Conservation (phyloP, 2,888 invertebrate genomes). For the Gastrophysa polygoni region DNA sequence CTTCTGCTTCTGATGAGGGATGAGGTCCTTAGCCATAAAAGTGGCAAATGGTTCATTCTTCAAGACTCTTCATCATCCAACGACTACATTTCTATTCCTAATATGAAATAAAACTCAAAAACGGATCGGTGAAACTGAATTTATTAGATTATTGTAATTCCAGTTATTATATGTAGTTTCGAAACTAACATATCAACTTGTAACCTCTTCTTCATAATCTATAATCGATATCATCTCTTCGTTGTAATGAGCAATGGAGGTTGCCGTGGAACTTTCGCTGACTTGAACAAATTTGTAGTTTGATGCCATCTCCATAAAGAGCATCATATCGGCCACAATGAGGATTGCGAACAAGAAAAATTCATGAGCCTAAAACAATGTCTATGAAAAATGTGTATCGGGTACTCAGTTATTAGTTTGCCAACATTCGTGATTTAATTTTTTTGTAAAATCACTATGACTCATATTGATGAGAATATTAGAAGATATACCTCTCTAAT, state of each 20-base stretch:
- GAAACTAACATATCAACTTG: neutral
- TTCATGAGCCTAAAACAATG: conserved; percentile 67
- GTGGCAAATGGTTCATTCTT: no score
- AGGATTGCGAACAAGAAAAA: conserved; percentile 76
- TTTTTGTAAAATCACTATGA: no score
- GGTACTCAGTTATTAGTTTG: no score
- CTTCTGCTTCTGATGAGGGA: no score
- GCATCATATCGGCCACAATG: conserved; percentile 70
- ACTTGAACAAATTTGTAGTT: conserved; percentile 58
- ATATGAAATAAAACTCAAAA: no score
- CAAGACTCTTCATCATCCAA: no score
- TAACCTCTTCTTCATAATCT: conserved; percentile 4
- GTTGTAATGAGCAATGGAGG: conserved; percentile 32
- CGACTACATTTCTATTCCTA: no score
- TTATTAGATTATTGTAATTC: neutral
- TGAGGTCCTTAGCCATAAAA: no score
- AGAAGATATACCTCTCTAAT: no score
- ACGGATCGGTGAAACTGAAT: neutral
- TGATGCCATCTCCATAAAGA: conserved; percentile 65
- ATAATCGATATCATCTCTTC: conserved; percentile 24
- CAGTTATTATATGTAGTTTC: no score
- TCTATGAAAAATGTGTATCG: conserved; percentile 21
- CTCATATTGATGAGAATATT: no score
- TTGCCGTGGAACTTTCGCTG: conserved; percentile 57
- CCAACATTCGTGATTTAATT: no score